phyloP scores from a whole-genome alignment of 2,797 vertebrate genomes.

The Syngnathus acus region DNA sequence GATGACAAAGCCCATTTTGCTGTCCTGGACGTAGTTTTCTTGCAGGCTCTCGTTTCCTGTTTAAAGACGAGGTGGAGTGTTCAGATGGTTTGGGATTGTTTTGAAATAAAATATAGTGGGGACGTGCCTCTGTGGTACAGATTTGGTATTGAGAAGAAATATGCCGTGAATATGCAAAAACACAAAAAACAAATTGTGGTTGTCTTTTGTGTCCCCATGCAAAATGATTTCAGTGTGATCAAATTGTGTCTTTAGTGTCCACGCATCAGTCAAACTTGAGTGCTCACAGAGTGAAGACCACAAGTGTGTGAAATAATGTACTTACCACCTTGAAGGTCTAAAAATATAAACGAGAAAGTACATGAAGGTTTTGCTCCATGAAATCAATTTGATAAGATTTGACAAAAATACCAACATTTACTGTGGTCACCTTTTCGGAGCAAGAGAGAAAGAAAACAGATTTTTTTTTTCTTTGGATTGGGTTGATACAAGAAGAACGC shows the following conservation, averaged over 20 bases:
- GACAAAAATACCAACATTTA: slow-evolving; percentile 44
- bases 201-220: no score
- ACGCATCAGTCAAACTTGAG: slow-evolving; percentile 46
- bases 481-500: no score
- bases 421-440: slow-evolving; percentile 57
- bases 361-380: slow-evolving; percentile 19
- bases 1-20: slow-evolving; percentile 99
- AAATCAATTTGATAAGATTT: background rate
- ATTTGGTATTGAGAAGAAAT: slow-evolving; percentile 6
- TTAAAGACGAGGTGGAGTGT: background rate
- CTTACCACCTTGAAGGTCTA: slow-evolving; percentile 66
- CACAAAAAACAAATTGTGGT: no score
- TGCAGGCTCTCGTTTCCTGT: slow-evolving; percentile 92
- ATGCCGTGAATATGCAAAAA: slow-evolving; percentile 14
- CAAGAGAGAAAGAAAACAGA: slow-evolving; percentile 28
- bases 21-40: slow-evolving; percentile 96
- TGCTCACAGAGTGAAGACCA: slow-evolving; percentile 32
- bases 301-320: slow-evolving; percentile 28
- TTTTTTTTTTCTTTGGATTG: no score
- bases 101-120: slow-evolving; percentile 22
- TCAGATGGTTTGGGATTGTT: background rate
- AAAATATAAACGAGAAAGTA: slow-evolving; percentile 29
- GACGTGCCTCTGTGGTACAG: slow-evolving; percentile 27
- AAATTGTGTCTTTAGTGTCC: slow-evolving; percentile 26
- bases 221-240: slow-evolving; percentile 6